These are phyloP conservation scores for Eupithecia insigniata DNA, from an alignment of 2,888 invertebrate species.

Conservation along the genomic window DNA sequence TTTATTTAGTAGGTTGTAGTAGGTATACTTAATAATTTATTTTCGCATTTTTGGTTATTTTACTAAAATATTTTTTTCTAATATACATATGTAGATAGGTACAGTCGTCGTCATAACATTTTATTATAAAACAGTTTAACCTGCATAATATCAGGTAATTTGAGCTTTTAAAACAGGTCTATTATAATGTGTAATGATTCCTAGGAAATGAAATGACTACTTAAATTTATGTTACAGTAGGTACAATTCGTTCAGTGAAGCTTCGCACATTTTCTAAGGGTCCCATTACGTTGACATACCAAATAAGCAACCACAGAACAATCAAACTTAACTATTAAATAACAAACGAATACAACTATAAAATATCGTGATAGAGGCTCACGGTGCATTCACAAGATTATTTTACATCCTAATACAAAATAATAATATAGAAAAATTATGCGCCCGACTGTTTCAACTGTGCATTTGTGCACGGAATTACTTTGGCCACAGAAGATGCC, in stretches of 20 bases:
- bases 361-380: slow-evolving; percentile 31
- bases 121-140: not conserved
- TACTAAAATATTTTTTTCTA: slow-evolving; percentile 2
- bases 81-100: not conserved
- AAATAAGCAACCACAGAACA: slow-evolving; percentile 14
- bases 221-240: not conserved
- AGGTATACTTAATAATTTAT: not conserved
- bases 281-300: slow-evolving; percentile 11
- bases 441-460: not conserved
- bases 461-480: not conserved
- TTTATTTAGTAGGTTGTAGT: not conserved
- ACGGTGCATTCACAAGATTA: slow-evolving; percentile 41
- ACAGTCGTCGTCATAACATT: not conserved
- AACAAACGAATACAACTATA: slow-evolving; percentile 32
- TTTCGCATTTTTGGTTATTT: not conserved
- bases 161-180: slow-evolving; percentile 8
- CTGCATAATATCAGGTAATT: not conserved
- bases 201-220: not conserved
- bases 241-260: not conserved
- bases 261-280: not conserved
- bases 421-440: slow-evolving; percentile 16
- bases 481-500: slow-evolving; percentile 3
- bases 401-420: slow-evolving; percentile 16
- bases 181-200: not conserved
- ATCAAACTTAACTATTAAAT: slow-evolving; percentile 30